Base-by-base conservation (phyloP, 2,113 vertebrate species). In the Dascyllus trimaculatus region DNA sequence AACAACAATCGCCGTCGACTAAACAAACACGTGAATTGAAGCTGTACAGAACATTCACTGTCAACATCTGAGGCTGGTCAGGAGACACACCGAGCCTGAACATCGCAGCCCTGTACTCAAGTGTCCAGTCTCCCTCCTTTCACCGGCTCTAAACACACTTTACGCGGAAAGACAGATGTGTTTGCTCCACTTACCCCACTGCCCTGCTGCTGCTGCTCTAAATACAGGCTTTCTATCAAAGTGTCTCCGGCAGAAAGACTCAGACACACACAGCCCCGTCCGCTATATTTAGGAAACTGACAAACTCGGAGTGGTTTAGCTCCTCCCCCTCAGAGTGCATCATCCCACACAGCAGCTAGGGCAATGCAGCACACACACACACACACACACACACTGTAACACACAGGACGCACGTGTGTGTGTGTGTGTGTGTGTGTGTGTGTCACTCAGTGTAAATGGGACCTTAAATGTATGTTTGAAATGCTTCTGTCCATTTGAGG, bases 271-370 rank as follows among this genome's bases (percentile, higher is more conserved):
- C 72, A 32, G 10, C 5, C 19, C 5, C 38, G 53, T 35, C 74
- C 82, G 71, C 24, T 78, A 43, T 68, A 56, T 83, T 80, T 81
- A 67, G 60, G 69, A 82, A 78, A 82, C 69, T 75, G 81, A 79
- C 70, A 81, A 85, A 85, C 65, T 79, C 78, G 11, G 26, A 63
- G 64, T 19, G 11, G 68, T 4, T n/a, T 53, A 4, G 71, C 84
- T 75, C 82, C 88, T 63, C 84, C 90, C 88, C 63, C n/a, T n/a
- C 32, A 2, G 18, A 49, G 53, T 3, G 45, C 10, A 18, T 46
- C 59, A 26, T 64, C 59, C 38, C 10, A 17, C 2, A 9, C 11
- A 52, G 32, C 40, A 43, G 40, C 40, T n/a, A n/a, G n/a, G n/a
- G n/a, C n/a, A n/a, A n/a, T n/a, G n/a, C 11, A 43, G 13, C 11